Base-by-base conservation (phyloP, 2,888 invertebrate genomes). In the Lasioglossum calceatum region DNA sequence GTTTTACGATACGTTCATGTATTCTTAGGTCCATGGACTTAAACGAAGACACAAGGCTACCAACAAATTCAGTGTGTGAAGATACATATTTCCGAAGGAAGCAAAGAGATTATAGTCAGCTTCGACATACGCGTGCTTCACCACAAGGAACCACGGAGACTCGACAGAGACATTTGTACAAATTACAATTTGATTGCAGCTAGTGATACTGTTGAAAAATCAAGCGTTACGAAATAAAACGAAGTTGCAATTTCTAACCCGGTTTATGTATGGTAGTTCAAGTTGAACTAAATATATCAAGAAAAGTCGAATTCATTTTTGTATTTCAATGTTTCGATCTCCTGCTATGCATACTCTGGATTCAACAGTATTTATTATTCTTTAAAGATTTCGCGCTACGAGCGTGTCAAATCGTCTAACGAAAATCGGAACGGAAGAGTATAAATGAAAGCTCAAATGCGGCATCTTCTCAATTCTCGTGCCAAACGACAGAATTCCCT, bases 391-490 rank as follows among this genome's bases (percentile, higher is more conserved):
- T 74, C 50, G 73, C 85, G 77, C 85, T 77, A 44, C 73, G 39
- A 64, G 81, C 75, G 86, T 54, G 39, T 78, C 64, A 81, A 86
- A 76, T 58, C 58, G 71, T 81, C 16, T 85, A 78, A 75, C 64
- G 47, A 77, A 77, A 76, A 79, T 77, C 67, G 64, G 14, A 85
- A 71, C 86, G 78, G 81, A 76, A 77, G 79, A 67, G 81, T 86
- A 82, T 87, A 87, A 87, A 87, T 87, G 86, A 79, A 39, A 87
- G 82, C 74, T 86, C 86, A 85, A 85, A 87, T 87, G 87, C 86
- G 84, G 86, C 67, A 81, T 85, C 79, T 73, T 76, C 67, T 79
- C 58, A 50, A 50, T 84, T 73, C 73, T 77, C 70, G 79, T 77
- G 61, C 50, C 42, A 86, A 82, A 70, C 77, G 61, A 77, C 87